Evolutionary conservation across 2,888 invertebrate genomes (phyloP).

Genomic region (Cylloceria caligata): DNA sequence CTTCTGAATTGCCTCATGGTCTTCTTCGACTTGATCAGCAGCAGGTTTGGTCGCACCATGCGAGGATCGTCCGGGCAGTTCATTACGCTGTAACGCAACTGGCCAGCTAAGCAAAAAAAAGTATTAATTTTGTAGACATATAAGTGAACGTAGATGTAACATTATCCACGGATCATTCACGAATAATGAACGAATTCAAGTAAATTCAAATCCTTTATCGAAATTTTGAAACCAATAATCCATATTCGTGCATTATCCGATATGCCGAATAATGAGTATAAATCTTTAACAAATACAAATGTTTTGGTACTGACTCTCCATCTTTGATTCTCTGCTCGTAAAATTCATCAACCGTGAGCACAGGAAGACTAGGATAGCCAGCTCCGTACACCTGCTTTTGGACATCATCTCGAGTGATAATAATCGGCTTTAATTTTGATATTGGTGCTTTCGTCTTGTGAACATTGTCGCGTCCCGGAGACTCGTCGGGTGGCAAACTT

Average conservation of each 20-base stretch:
- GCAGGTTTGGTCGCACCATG: conserved; percentile 70
- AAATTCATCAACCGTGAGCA: conserved; percentile 97
- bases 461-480: conserved; percentile 69
- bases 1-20: conserved; percentile 87
- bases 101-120: conserved; percentile 78
- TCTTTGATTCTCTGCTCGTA: conserved; percentile 94
- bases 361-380: conserved; percentile 97
- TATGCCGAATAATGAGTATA: no score
- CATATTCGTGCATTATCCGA: no score
- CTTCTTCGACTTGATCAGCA: conserved; percentile 77
- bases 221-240: no score
- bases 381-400: conserved; percentile 97
- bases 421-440: conserved; percentile 90
- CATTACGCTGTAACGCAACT: conserved; percentile 73
- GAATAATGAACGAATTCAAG: no score
- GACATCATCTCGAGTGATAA: conserved; percentile 94
- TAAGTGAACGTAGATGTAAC: no score
- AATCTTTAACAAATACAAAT: conserved; percentile 24
- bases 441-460: conserved; percentile 75
- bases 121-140: not conserved
- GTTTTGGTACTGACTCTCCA: conserved; percentile 87
- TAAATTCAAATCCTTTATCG: no score
- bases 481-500: conserved; percentile 85
- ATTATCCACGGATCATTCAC: no score
- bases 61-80: conserved; percentile 71